Evolutionary conservation across 1,140 invertebrate genomes (phyloP).

Genomic region (Zaprionus tsacasi): DNA sequence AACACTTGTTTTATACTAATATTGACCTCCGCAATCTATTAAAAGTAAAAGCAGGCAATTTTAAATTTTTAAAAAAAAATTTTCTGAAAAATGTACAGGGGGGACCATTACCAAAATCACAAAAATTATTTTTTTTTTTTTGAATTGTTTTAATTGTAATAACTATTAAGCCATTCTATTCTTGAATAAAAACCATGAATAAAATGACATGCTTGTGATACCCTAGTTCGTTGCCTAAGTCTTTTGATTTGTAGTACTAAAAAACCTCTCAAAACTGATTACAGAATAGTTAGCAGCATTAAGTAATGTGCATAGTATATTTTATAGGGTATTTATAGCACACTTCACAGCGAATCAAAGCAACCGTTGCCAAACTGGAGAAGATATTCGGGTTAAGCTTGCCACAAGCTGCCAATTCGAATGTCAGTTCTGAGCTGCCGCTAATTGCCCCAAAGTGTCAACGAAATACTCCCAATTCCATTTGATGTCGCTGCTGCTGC

Average conservation of each 20-base stretch:
- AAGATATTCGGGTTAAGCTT: conserved; percentile 8
- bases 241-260: background rate
- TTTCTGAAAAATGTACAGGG: too few relatives aligned
- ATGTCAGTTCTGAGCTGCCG: conserved; percentile 32
- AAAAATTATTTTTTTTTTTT: too few relatives aligned
- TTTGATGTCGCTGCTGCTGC: background rate
- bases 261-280: background rate
- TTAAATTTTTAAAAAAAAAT: too few relatives aligned
- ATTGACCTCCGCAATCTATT: too few relatives aligned
- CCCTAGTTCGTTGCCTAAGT: conserved; percentile 65
- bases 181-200: too few relatives aligned
- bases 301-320: background rate
- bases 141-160: too few relatives aligned
- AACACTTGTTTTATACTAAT: too few relatives aligned
- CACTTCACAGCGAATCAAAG: background rate
- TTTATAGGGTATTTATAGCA: conserved; percentile 10
- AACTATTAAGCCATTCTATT: too few relatives aligned
- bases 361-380: conserved; percentile 1
- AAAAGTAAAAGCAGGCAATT: too few relatives aligned
- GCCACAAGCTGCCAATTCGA: conserved; percentile 28
- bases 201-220: too few relatives aligned
- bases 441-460: conserved; percentile 52
- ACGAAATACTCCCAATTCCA: conserved; percentile 32
- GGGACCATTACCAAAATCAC: too few relatives aligned
- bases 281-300: background rate